Evolutionary conservation across 2,888 invertebrate species (phyloP), one percentile per base, ranked within the genome.

Genomic region (Macrophya alboannulata): DNA sequence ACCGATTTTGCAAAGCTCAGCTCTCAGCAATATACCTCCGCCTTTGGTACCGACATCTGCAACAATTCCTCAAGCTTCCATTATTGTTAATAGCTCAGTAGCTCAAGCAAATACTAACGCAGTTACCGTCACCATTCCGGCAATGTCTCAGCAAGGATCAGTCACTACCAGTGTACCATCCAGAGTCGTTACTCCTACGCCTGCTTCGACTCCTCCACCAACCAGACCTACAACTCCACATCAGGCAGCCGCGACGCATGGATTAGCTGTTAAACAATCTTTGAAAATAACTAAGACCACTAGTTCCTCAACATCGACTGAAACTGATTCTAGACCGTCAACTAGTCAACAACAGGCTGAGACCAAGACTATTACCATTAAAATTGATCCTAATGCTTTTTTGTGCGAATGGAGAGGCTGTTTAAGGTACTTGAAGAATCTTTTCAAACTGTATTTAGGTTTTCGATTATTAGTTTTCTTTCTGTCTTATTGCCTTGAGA

Each of bases 401-500:
- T 87, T 98, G 84, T 99, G 99, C 93, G 99, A 99, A 93, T 99
- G 99, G 99, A 96, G 97, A 85, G 98, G 98, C 37, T 99, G 99
- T 94, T 96, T 95, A 90, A 95, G 94, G 95, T 93, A 89, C 87
- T 51, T 21, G 9, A 65, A 15, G 4, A 17, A 65, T 71, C 5
- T 9, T n/a, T 71, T 85, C 9, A n/a, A n/a, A n/a, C n/a, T n/a
- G 12, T 79, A 62, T 31, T 25, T 62, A 25, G 62, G 25, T 25
- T 62, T 48, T 3, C 12, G 9, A 48, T 48, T 48, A 12, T 48
- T 48, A 12, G 12, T 12, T 6, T 25, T 62, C n/a, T n/a, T 62
- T 21, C 5, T 17, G 43, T 48, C 85, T 62, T 65, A 45, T 74
- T 51, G 55, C n/a, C 9, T 85, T 83, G 43, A 48, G 15, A 71